phyloP scores from a whole-genome alignment of 2,797 vertebrate species.

The Semotilus atromaculatus region DNA sequence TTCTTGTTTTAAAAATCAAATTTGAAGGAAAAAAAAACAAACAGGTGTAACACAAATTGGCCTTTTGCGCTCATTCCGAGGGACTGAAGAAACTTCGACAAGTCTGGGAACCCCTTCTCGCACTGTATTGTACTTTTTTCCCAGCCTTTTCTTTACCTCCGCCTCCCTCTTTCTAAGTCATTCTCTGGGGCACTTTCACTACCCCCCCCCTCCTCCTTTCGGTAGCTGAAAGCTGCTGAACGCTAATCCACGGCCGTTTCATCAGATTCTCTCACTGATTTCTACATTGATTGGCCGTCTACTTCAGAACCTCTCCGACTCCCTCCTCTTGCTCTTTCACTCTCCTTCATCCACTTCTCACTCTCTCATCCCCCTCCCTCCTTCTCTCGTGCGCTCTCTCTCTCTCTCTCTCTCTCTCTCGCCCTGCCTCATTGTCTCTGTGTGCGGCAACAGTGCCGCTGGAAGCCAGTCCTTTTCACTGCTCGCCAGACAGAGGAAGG shows the following conservation, averaged over 20 bases:
- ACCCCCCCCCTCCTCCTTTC: constrained; percentile 57
- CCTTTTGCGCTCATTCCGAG: constrained; percentile 30
- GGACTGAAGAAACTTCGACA: constrained; percentile 42
- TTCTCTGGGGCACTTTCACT: constrained; percentile 69
- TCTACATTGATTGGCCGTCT: constrained; percentile 67
- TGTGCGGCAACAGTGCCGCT: constrained; percentile 56
- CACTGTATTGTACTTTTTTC: constrained; percentile 39
- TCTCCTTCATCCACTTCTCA: constrained; percentile 60
- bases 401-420: constrained; percentile 58
- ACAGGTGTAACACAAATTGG: constrained; percentile 21
- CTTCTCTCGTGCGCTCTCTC: constrained; percentile 24
- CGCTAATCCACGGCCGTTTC: constrained; percentile 62
- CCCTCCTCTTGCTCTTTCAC: constrained; percentile 61
- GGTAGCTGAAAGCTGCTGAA: constrained; percentile 55
- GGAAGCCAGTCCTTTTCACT: constrained; percentile 60
- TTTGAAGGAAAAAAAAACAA: constrained; percentile 38
- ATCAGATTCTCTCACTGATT: constrained; percentile 62
- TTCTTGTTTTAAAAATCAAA: constrained; percentile 26
- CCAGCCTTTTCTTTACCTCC: constrained; percentile 36
- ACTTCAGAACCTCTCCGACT: constrained; percentile 69
- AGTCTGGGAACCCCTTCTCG: constrained; percentile 38
- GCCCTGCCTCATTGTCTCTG: constrained; percentile 61
- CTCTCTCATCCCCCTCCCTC: constrained; percentile 48
- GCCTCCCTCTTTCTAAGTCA: constrained; percentile 46
- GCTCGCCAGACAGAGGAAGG: constrained; percentile 60